A percentile compares a stretch with the other conserved stretches of the same genome.
phyloP scores from a whole-genome alignment of 2,888 invertebrate species.

The Seladonia tumulorum region DNA sequence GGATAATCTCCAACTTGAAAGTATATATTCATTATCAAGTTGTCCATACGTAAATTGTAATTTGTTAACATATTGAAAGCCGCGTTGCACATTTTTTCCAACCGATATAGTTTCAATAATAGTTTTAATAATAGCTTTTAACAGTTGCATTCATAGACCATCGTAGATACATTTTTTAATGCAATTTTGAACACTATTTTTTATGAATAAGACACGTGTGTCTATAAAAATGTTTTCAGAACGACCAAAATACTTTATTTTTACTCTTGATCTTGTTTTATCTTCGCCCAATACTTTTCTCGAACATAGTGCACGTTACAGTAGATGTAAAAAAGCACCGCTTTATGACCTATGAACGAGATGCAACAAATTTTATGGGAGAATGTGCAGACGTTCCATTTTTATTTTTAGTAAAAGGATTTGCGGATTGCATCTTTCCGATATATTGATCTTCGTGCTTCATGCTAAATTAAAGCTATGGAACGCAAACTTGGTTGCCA shows the following conservation, averaged over 20 bases:
- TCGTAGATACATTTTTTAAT: not conserved
- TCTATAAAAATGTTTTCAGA: not conserved
- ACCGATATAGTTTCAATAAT: not conserved
- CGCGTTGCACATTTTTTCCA: not conserved
- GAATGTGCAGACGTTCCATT: not conserved
- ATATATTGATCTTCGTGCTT: not conserved
- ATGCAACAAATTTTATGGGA: not conserved
- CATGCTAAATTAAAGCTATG: not conserved
- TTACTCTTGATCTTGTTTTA: not conserved
- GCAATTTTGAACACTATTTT: not conserved
- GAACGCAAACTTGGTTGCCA: not conserved
- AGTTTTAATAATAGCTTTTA: not conserved
- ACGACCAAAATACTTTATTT: not conserved
- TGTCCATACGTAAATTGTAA: not conserved
- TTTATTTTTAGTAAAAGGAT: not conserved
- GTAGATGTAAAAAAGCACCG: not conserved
- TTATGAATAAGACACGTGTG: not conserved
- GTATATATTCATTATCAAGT: not conserved
- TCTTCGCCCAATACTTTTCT: not conserved
- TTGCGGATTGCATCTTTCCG: not conserved
- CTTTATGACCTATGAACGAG: slow-evolving; percentile 6
- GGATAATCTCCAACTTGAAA: not conserved
- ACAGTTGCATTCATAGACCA: not conserved
- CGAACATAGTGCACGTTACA: not conserved
- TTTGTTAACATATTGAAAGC: not conserved